Percentiles rank a stretch among this genome's conserved stretches.
These are phyloP conservation scores for Xestia sexstrigata DNA, from an alignment of 2,888 invertebrate genomes.

Conservation along the genomic window DNA sequence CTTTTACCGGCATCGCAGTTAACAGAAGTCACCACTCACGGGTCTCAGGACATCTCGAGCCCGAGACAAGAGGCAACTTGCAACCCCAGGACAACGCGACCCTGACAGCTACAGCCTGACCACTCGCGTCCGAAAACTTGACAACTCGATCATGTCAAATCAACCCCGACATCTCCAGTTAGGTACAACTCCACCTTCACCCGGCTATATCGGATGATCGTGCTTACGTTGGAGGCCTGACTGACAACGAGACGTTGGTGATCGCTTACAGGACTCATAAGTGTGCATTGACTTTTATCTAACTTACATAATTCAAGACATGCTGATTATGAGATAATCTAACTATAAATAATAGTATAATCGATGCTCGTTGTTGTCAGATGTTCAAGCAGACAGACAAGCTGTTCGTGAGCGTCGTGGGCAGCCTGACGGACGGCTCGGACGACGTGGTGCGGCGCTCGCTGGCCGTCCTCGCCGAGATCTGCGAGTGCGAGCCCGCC, in stretches of 20 bases:
- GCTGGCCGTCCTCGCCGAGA: conserved; percentile 97
- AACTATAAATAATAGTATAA: too few species aligned
- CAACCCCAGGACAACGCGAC: background rate
- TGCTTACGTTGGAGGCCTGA: too few species aligned
- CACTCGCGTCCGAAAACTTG: too few species aligned
- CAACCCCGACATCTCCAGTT: background rate
- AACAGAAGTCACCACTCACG: background rate
- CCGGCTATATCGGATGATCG: background rate
- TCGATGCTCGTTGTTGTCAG: conserved; percentile 79
- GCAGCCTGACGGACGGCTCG: conserved; percentile 96
- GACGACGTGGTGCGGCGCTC: conserved; percentile 99
- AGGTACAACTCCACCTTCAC: background rate
- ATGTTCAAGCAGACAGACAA: conserved; percentile 94
- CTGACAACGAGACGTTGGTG: too few species aligned
- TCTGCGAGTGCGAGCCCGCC: conserved; percentile 84
- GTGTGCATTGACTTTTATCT: background rate
- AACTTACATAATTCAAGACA: too few species aligned
- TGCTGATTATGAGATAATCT: too few species aligned
- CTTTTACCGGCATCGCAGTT: too few species aligned
- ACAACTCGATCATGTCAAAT: background rate
- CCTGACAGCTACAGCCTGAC: background rate
- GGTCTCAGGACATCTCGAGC: background rate
- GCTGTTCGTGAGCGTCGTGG: conserved; percentile 94
- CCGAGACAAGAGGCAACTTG: background rate
- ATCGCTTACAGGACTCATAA: background rate